Base-by-base conservation (phyloP, 1,140 invertebrate species). In the Drosophila serrata region DNA sequence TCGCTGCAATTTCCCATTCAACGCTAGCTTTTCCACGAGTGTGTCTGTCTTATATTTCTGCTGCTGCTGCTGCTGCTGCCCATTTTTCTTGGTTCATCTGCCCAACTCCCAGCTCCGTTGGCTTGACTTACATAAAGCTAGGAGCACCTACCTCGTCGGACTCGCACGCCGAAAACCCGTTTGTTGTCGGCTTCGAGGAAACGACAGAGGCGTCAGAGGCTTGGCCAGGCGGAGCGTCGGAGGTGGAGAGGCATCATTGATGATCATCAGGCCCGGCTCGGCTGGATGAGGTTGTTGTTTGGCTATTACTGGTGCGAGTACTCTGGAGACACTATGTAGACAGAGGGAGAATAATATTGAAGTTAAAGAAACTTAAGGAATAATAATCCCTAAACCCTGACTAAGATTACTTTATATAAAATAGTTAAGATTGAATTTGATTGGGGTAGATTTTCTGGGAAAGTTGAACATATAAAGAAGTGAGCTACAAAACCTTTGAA, bases 101-200 rank as follows among this genome's bases (percentile, higher is more conserved):
- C 79, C 68, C 70, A 46, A 58, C 27, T 49, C 40, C 27, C 17
- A 24, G 49, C 55, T 35, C 33, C 42, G 31, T 43, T 46, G 39
- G 73, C 57, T 81, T 88, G 85, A 85, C 85, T 88, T 88, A 88
- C 85, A 88, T 88, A 88, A 88, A 88, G 84, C 84, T 70, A 68
- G 84, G 84, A 87, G 76, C 76, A 75, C 67, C 42, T 55, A 60
- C 56, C 56, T 60, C 64, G 51, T 45, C 62, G 67, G 46, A 72
- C 73, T 75, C 78, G 73, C 82, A 85, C 59, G 68, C 51, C 22
- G 22, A 77, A 80, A 88, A 88, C 85, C 82, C 39, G 80, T 90
- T 88, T 88, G 27, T 75, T 29, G 61, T 68, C 77, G 61, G 77
- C 75, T 80, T 67, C 64, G 77, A 88, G 85, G 85, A 88, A 88